These are phyloP conservation scores for Euwallacea fornicatus DNA, from an alignment of 1,140 invertebrate genomes.

Conservation along the genomic window DNA sequence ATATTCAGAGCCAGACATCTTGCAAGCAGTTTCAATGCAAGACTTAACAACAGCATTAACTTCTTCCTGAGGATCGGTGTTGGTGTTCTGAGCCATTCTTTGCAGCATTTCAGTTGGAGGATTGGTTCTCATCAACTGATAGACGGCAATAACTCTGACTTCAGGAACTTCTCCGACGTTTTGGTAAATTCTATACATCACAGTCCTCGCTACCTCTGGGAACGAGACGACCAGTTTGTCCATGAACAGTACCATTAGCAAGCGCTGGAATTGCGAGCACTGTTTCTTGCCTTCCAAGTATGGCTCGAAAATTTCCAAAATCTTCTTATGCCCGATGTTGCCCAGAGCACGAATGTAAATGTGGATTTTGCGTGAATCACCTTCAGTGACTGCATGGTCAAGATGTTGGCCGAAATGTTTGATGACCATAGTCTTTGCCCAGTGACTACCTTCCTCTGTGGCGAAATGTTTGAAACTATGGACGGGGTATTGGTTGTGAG, in stretches of 20 bases:
- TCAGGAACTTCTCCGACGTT: slow-evolving; percentile 65
- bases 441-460: slow-evolving; percentile 54
- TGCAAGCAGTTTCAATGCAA: slow-evolving; percentile 58
- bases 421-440: slow-evolving; percentile 61
- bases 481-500: slow-evolving; percentile 63
- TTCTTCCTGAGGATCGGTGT: slow-evolving; percentile 62
- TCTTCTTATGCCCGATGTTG: slow-evolving; percentile 61
- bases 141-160: slow-evolving; percentile 66
- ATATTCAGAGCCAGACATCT: slow-evolving; percentile 50
- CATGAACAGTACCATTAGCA: slow-evolving; percentile 62
- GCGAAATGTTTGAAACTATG: slow-evolving; percentile 62
- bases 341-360: slow-evolving; percentile 65
- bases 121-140: slow-evolving; percentile 59
- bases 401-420: slow-evolving; percentile 60
- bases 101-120: slow-evolving; percentile 65
- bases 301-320: slow-evolving; percentile 63
- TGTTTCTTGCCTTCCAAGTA: slow-evolving; percentile 65
- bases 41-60: slow-evolving; percentile 66
- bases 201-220: slow-evolving; percentile 57
- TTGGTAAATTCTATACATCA: slow-evolving; percentile 67
- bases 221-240: slow-evolving; percentile 54
- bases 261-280: slow-evolving; percentile 61
- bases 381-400: slow-evolving; percentile 56
- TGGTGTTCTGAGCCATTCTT: slow-evolving; percentile 67
- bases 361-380: slow-evolving; percentile 60